These are phyloP conservation scores for Scolanthus callimorphus DNA, from an alignment of 92 coral and sea anemone genomes.

Conservation along the genomic window DNA sequence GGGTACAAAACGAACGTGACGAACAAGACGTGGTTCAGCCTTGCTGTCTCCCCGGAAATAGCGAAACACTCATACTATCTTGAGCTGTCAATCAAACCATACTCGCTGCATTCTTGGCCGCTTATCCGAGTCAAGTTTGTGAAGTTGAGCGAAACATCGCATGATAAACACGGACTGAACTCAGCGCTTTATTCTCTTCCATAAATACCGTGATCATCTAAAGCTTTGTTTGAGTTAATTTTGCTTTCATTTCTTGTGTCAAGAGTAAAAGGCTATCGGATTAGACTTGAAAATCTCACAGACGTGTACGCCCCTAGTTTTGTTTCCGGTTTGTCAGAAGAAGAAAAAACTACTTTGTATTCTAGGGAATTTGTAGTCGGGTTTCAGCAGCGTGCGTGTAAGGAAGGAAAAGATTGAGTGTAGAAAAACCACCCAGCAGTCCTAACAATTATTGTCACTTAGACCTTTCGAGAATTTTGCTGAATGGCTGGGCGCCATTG, in stretches of 20 bases:
- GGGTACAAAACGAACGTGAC: too few species aligned
- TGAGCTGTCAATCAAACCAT: neutral
- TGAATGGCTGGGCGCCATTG: too few species aligned
- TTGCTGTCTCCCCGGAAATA: neutral
- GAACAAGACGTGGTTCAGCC: too few species aligned
- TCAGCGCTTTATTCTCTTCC: neutral
- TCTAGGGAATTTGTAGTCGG: too few species aligned
- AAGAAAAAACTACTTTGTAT: too few species aligned
- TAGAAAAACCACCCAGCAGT: too few species aligned
- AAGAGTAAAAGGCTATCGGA: neutral
- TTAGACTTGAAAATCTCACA: neutral
- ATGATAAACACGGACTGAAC: too few species aligned
- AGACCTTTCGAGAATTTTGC: too few species aligned
- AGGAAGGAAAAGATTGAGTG: too few species aligned
- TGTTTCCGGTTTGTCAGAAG: neutral
- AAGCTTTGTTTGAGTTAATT: neutral
- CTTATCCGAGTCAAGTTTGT: too few species aligned
- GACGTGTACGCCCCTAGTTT: neutral
- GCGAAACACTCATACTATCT: neutral
- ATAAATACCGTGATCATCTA: neutral
- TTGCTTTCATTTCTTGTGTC: neutral
- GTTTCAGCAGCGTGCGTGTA: too few species aligned
- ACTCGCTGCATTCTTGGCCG: neutral
- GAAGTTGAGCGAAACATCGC: neutral
- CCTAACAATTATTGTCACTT: too few species aligned